phyloP scores from a whole-genome alignment of 1,140 invertebrate species.

The Drosophila lacteicornis region DNA sequence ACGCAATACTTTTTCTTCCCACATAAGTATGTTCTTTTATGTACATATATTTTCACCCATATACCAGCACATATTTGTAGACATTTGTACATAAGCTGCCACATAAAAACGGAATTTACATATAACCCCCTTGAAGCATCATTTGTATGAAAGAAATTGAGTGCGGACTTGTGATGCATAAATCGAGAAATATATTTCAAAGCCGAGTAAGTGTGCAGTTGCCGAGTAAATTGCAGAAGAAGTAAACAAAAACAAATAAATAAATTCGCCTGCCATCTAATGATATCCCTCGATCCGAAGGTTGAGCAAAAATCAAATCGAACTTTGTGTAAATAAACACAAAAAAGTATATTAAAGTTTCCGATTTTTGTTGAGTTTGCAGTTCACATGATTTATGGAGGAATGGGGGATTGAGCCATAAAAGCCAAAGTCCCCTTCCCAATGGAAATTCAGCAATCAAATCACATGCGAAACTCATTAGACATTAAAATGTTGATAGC shows the following conservation, averaged over 20 bases:
- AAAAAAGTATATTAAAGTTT: constrained; percentile 18
- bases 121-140: constrained; percentile 32
- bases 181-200: constrained; percentile 13
- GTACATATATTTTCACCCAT: constrained; percentile 24
- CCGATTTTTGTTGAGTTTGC: constrained; percentile 12
- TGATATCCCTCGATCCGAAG: constrained; percentile 35
- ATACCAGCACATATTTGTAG: constrained; percentile 34
- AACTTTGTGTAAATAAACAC: constrained; percentile 24
- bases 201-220: constrained; percentile 15
- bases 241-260: constrained; percentile 40
- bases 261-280: constrained; percentile 28
- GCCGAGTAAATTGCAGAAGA: constrained; percentile 13
- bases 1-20: constrained; percentile 25
- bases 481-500: constrained; percentile 38
- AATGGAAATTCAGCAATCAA: constrained; percentile 22
- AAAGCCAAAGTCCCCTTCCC: constrained; percentile 4
- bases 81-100: constrained; percentile 27
- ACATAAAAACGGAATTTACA: constrained; percentile 41
- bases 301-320: constrained; percentile 36
- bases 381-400: constrained; percentile 8
- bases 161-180: constrained; percentile 42
- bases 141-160: constrained; percentile 31
- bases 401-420: not conserved
- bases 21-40: constrained; percentile 10
- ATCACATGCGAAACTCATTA: constrained; percentile 55